A percentile compares a stretch with the other conserved stretches of the same genome.
Evolutionary conservation across 2,797 vertebrate genomes (phyloP).

Genomic region (Gambusia yucatana): DNA sequence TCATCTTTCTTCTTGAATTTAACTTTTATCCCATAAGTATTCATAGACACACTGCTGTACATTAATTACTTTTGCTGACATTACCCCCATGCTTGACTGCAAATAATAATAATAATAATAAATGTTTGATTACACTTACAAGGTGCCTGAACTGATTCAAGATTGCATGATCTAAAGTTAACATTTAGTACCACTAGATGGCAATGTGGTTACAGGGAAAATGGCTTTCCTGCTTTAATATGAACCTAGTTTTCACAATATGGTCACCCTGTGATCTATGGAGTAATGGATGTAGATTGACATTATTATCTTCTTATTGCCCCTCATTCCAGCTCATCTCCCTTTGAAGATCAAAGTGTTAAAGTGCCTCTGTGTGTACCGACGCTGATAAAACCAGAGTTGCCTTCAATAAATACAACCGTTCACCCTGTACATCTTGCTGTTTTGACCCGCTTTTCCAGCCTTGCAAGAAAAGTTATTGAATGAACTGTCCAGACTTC

Average conservation of each 20-base stretch:
- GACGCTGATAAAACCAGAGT: constrained; percentile 72
- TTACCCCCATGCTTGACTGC: no score
- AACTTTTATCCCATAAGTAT: background rate
- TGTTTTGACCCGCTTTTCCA: constrained; percentile 3
- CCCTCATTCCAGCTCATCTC: constrained; percentile 75
- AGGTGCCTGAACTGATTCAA: background rate
- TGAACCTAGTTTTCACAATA: constrained; percentile 13
- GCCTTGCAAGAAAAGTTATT: constrained; percentile 13
- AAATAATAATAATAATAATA: no score
- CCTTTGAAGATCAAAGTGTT: constrained; percentile 84
- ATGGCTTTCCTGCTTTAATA: background rate
- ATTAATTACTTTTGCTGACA: background rate
- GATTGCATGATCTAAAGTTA: background rate
- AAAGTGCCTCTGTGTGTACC: constrained; percentile 64
- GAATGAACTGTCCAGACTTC: constrained; percentile 11
- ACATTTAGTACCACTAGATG: constrained; percentile 67
- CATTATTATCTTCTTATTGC: constrained; percentile 79
- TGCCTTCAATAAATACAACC: constrained; percentile 78
- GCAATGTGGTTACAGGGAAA: constrained; percentile 68
- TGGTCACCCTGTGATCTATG: constrained; percentile 58
- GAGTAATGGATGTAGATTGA: constrained; percentile 73
- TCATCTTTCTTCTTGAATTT: background rate
- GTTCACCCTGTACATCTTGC: constrained; percentile 59
- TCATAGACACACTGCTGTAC: background rate
- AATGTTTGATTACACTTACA: background rate